Evolutionary conservation across 2,113 vertebrate species (phyloP).

Genomic region (Zapus hudsonius): DNA sequence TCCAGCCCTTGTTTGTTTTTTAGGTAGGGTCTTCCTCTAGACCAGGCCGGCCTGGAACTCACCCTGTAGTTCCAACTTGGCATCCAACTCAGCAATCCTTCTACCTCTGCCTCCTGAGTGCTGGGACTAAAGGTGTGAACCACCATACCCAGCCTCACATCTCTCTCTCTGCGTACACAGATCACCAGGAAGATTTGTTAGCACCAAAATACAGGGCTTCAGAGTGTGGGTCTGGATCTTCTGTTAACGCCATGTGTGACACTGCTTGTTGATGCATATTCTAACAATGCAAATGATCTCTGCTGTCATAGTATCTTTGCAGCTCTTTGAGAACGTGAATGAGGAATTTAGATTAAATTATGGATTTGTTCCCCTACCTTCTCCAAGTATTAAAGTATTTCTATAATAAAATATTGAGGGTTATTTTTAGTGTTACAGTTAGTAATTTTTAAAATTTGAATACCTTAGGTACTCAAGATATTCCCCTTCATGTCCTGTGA

Average conservation of each 20-base stretch:
- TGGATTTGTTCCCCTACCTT: neutral
- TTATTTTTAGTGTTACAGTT: neutral
- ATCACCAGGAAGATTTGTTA: neutral
- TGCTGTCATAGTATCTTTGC: conserved; percentile 1
- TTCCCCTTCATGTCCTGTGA: conserved; percentile 23
- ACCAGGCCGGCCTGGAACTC: too few species aligned
- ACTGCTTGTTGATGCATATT: conserved; percentile 3
- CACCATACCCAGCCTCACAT: too few species aligned
- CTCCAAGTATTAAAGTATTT: neutral
- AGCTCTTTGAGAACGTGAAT: conserved; percentile 37
- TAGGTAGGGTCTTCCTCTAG: too few species aligned
- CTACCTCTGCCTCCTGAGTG: too few species aligned
- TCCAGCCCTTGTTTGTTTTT: too few species aligned
- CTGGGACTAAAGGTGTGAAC: too few species aligned
- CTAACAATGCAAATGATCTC: neutral
- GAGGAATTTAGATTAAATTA: neutral
- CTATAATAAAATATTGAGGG: conserved; percentile 24
- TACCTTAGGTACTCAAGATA: conserved; percentile 48
- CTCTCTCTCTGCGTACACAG: too few species aligned
- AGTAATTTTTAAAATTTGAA: neutral
- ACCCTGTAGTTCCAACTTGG: too few species aligned
- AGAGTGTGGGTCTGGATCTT: neutral
- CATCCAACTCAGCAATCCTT: too few species aligned
- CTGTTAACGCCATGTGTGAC: neutral
- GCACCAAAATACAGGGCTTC: conserved; percentile 1